phyloP scores from a whole-genome alignment of 2,113 vertebrate genomes.

The Cygnus atratus region DNA sequence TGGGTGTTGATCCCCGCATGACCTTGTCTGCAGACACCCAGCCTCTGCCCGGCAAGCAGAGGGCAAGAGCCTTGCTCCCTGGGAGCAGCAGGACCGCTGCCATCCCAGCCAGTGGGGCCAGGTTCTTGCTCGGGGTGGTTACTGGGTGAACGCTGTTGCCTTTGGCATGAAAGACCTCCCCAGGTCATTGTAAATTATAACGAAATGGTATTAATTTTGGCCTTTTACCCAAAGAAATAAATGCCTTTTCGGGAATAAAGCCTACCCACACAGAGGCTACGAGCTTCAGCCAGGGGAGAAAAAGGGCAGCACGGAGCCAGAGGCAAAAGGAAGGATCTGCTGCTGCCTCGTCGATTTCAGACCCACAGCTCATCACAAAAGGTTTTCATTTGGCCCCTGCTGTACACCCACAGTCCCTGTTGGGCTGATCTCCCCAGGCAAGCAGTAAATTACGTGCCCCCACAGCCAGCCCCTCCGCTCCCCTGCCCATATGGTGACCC shows the following conservation, averaged over 20 bases:
- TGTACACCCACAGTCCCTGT: not conserved
- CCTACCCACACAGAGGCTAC: not conserved
- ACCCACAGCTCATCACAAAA: conserved; percentile 27
- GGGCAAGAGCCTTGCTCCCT: not conserved
- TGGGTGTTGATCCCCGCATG: not conserved
- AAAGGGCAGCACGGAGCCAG: not conserved
- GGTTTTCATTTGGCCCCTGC: conserved; percentile 20
- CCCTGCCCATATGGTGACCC: conserved; percentile 39
- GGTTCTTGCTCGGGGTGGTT: not conserved
- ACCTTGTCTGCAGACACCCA: not conserved
- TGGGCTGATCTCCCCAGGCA: conserved; percentile 18
- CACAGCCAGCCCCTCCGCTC: not conserved
- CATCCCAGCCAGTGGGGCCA: not conserved
- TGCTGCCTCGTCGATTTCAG: conserved; percentile 10
- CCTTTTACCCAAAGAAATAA: conserved; percentile 47
- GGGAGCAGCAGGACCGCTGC: not conserved
- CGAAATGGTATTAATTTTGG: conserved; percentile 37
- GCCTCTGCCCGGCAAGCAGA: not conserved
- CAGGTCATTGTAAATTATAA: conserved; percentile 27
- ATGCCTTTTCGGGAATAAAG: not conserved
- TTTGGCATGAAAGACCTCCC: conserved; percentile 25
- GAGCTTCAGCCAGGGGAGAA: not conserved
- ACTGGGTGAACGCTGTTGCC: conserved; percentile 30
- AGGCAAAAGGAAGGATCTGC: not conserved
- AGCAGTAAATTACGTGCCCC: not conserved